These are phyloP conservation scores for Petroica traversi DNA, from an alignment of 2,113 vertebrate genomes.

Conservation along the genomic window DNA sequence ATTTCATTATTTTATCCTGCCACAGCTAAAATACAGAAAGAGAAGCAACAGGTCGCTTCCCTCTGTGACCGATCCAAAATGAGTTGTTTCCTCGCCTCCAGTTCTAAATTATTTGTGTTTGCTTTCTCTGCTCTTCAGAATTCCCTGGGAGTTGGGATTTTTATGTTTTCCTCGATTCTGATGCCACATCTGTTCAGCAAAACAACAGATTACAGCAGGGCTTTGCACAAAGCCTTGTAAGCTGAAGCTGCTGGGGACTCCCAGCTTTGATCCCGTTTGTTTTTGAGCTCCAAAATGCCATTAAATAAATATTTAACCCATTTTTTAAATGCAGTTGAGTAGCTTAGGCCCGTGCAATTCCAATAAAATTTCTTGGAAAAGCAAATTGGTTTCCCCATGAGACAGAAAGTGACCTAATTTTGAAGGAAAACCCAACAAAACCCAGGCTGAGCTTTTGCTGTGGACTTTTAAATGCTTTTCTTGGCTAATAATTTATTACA, in stretches of 20 bases:
- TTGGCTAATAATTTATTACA: neutral
- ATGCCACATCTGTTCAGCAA: neutral
- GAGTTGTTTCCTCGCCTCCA: neutral
- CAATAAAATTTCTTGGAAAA: neutral
- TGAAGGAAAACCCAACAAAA: neutral
- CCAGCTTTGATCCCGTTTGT: neutral
- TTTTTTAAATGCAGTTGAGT: neutral
- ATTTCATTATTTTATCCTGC: neutral
- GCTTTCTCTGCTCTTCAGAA: neutral
- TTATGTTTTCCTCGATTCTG: neutral
- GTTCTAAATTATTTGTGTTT: neutral
- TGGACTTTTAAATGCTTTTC: neutral
- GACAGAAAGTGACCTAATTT: neutral
- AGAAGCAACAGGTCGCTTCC: neutral
- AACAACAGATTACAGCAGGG: neutral
- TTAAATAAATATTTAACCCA: neutral
- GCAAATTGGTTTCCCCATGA: neutral
- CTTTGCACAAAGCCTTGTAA: neutral
- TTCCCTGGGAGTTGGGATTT: neutral
- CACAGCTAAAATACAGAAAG: neutral
- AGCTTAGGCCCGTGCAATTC: neutral
- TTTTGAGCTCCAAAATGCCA: neutral
- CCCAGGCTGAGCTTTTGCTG: neutral
- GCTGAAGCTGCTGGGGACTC: neutral
- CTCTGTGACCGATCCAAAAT: neutral